Evolutionary conservation across 2,888 invertebrate genomes (phyloP), one percentile per base, ranked within the genome.

Genomic region (Eristalis arbustorum): DNA sequence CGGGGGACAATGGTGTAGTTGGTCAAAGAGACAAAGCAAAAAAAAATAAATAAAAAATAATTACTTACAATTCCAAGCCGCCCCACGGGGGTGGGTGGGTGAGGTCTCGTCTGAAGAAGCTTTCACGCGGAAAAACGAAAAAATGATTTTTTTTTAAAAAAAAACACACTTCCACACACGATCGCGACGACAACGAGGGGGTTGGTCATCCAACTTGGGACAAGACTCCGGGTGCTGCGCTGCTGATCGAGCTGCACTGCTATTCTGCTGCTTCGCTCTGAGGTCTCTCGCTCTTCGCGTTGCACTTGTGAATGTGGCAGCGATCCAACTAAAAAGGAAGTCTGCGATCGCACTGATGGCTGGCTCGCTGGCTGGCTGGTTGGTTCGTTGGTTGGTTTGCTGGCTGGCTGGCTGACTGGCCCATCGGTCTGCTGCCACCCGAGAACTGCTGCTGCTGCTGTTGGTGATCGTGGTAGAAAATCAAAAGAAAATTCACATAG

Each of bases 321-420:
- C 82, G 83, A 83, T 83, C 87, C 87, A 87, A 87, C 87, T 87
- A 87, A 87, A 87, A 87, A 87, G 87, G 87, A 87, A 87, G 87
- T 87, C 87, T 75, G 85, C 84, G 81, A 85, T 82, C 85, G 78
- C 83, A 71, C 76, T 18, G 49, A 49, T 18, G 49, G 18, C 49
- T 37, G 49, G 49, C 49, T 49, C 8, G 49, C 49, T 49, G 18
- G 49, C 49, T 49, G 49, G 49, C 18, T 49, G 49, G 49, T 18
- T 18, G 49, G 18, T 6, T 18, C 18, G 49, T 49, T n/a, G 49
- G 49, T 18, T n/a, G 18, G 49, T 18, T 49, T 1, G 18, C 5
- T 18, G 5, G 49, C n/a, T 49, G 18, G 49, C 2, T 49, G 49
- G 49, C 49, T 49, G 49, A 49, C 49, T 84, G 67, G 76, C 64